Evolutionary conservation across 92 coral and sea anemone species (phyloP).

Genomic region (Zoanthus sansibaricus): DNA sequence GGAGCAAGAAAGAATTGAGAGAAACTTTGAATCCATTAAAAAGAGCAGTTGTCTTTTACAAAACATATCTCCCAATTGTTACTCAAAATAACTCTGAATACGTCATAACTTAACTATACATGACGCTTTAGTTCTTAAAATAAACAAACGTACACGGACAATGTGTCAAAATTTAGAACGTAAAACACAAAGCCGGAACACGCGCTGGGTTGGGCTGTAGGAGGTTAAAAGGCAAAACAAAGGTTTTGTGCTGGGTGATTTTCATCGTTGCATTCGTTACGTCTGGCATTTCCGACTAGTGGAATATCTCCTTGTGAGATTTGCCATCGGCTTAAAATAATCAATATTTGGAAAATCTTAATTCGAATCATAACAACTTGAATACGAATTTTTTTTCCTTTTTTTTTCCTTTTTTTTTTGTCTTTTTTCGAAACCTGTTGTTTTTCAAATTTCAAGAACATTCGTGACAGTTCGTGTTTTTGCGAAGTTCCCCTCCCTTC

Average conservation of each 20-base stretch:
- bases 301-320: slow-evolving; percentile 3
- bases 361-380: not conserved
- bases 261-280: not conserved
- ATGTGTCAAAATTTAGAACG: not conserved
- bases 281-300: slow-evolving; percentile 36
- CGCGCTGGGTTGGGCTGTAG: not conserved
- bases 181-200: slow-evolving; percentile 20
- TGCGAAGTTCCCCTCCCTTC: slow-evolving; percentile 38
- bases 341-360: not conserved
- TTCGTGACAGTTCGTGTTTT: slow-evolving; percentile 22
- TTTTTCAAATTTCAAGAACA: not conserved
- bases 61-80: not conserved
- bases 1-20: not conserved
- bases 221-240: slow-evolving; percentile 40
- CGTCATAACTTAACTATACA: not conserved
- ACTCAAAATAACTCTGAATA: slow-evolving; percentile 15
- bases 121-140: slow-evolving; percentile 10
- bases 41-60: not conserved
- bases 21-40: not conserved
- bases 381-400: not conserved
- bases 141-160: not conserved
- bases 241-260: not conserved
- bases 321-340: not conserved
- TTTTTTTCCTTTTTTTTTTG: not conserved
- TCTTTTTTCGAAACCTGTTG: not conserved